Percentiles rank a stretch among this genome's conserved stretches.
Conservation (phyloP, 2,888 invertebrate genomes). For the Scelioninae gen. 2 region DNA sequence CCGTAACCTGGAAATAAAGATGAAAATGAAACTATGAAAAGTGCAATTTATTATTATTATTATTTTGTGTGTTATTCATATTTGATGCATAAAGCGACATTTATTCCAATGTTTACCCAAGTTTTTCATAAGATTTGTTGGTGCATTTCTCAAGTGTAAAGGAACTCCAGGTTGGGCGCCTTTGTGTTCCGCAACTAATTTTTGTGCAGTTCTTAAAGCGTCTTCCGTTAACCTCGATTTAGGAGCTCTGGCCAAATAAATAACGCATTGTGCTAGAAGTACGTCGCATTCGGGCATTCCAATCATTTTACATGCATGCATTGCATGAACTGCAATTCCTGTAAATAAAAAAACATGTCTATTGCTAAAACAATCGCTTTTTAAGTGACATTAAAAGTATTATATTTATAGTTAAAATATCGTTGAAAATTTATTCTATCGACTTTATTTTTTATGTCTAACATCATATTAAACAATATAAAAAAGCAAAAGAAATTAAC, state of each 20-base stretch:
- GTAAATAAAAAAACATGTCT: too few species aligned
- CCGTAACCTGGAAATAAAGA: conserved; percentile 82
- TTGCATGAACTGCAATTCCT: conserved; percentile 85
- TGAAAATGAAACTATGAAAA: too few species aligned
- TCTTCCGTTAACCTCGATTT: conserved; percentile 80
- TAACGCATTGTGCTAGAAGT: conserved; percentile 85
- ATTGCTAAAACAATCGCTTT: too few species aligned
- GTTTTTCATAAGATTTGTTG: conserved; percentile 85
- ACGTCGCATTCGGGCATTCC: conserved; percentile 91
- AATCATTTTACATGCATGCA: conserved; percentile 86
- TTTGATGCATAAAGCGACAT: too few species aligned
- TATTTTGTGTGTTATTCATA: too few species aligned
- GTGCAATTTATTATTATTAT: too few species aligned
- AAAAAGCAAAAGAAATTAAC: too few species aligned
- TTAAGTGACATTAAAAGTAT: too few species aligned
- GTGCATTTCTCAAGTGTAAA: conserved; percentile 86
- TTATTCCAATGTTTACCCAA: conserved; percentile 77
- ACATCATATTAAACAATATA: too few species aligned
- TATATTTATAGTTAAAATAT: too few species aligned
- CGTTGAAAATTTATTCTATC: too few species aligned
- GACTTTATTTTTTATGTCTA: too few species aligned
- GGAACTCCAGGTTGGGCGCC: conserved; percentile 86
- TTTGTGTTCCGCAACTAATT: conserved; percentile 78
- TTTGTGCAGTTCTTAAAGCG: conserved; percentile 80
- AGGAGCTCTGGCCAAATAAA: conserved; percentile 85